phyloP scores from a whole-genome alignment of 2,797 vertebrate species.

The Periparus ater region DNA sequence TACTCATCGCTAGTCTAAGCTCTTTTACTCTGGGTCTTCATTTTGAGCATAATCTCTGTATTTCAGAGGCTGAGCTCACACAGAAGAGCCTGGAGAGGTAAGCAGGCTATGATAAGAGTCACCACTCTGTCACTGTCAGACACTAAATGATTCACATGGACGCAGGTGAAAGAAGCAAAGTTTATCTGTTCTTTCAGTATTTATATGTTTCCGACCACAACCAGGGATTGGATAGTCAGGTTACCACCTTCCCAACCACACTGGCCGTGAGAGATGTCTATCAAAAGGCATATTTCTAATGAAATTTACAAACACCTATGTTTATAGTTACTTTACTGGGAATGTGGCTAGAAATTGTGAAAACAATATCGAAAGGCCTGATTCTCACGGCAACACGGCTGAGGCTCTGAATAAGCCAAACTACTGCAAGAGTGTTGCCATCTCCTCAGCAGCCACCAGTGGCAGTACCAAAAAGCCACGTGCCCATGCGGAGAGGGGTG shows the following conservation, averaged over 20 bases:
- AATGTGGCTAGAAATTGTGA: no score
- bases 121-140: neutral
- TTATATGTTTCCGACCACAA: no score
- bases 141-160: no score
- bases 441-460: neutral
- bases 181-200: no score
- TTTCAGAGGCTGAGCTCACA: neutral
- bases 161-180: no score
- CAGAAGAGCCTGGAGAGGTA: neutral
- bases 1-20: neutral
- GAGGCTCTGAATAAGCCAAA: neutral
- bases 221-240: no score
- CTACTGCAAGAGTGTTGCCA: neutral
- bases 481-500: accelerated
- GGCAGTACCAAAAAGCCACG: accelerated
- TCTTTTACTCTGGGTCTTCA: neutral
- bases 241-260: no score
- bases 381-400: neutral
- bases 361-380: no score
- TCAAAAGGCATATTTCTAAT: no score
- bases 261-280: no score
- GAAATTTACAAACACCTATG: no score
- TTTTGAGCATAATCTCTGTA: neutral
- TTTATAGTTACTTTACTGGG: no score
- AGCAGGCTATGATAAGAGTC: neutral